phyloP scores from a whole-genome alignment of 2,888 invertebrate genomes.

The Brachycybe producta region DNA sequence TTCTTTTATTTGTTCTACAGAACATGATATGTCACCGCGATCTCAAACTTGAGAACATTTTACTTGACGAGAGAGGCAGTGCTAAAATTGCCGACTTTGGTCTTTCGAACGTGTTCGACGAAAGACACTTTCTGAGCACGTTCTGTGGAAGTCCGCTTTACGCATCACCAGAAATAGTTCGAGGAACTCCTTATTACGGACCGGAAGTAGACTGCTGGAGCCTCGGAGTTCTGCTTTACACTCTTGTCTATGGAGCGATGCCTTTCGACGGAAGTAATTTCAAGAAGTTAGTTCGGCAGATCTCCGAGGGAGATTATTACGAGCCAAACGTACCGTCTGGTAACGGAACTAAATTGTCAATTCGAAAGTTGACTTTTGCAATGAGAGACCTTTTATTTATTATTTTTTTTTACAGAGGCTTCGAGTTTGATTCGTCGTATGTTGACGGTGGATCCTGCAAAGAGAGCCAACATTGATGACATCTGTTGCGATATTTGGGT shows the following conservation, averaged over 20 bases:
- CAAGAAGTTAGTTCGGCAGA: conserved; percentile 88
- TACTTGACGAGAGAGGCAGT: conserved; percentile 82
- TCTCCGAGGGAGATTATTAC: conserved; percentile 93
- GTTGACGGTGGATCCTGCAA: conserved; percentile 79
- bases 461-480: conserved; percentile 81
- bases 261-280: conserved; percentile 97
- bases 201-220: conserved; percentile 85
- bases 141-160: conserved; percentile 95
- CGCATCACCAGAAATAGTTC: conserved; percentile 94
- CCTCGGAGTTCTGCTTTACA: conserved; percentile 89
- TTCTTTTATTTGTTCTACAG: conserved; percentile 29
- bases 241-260: conserved; percentile 98
- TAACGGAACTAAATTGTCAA: conserved; percentile 35
- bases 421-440: conserved; percentile 87
- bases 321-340: conserved; percentile 89
- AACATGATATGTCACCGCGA: conserved; percentile 95
- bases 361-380: background rate
- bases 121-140: conserved; percentile 69
- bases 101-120: conserved; percentile 89
- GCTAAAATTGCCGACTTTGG: conserved; percentile 98
- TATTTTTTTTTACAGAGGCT: conserved; percentile 50
- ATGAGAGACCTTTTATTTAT: conserved; percentile 5
- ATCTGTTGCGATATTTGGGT: conserved; percentile 98
- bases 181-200: conserved; percentile 90
- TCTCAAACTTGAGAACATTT: conserved; percentile 87